phyloP scores from a whole-genome alignment of 2,888 invertebrate species.

The Lasioglossum oenotherae region DNA sequence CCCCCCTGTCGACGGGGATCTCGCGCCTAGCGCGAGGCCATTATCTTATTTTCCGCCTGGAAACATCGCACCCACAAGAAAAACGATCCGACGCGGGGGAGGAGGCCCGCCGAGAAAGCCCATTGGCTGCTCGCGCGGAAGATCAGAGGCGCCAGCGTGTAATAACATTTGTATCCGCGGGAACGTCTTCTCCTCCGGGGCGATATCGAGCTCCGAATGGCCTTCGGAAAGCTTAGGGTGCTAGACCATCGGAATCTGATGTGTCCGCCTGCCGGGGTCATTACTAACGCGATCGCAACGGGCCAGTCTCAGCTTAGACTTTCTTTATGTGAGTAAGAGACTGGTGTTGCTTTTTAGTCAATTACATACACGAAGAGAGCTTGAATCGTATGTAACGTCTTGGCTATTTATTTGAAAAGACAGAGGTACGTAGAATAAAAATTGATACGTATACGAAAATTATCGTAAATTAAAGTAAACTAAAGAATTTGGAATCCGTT shows the following conservation, averaged over 20 bases:
- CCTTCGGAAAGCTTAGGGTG: constrained; percentile 28
- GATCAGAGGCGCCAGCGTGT: constrained; percentile 69
- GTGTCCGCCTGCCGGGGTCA: constrained; percentile 1
- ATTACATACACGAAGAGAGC: neutral
- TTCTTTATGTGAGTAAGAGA: neutral
- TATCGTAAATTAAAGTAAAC: no score
- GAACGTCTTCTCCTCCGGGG: constrained; percentile 41
- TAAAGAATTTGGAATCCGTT: neutral
- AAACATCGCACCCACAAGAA: constrained; percentile 82
- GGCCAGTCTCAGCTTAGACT: neutral
- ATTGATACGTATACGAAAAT: no score
- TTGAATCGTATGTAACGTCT: neutral
- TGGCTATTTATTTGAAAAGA: neutral
- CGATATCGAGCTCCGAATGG: constrained; percentile 44
- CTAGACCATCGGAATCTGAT: constrained; percentile 35
- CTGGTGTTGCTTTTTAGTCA: neutral
- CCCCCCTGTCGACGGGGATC: constrained; percentile 64
- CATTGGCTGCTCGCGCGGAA: constrained; percentile 67
- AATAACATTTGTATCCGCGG: constrained; percentile 73
- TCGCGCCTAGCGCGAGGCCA: constrained; percentile 80
- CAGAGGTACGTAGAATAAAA: neutral
- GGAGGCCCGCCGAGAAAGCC: constrained; percentile 48
- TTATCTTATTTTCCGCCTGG: constrained; percentile 84
- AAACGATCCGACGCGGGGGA: constrained; percentile 75
- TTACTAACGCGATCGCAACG: constrained; percentile 13